phyloP scores from a whole-genome alignment of 2,797 vertebrate genomes.

The Bradypodion ventrale region DNA sequence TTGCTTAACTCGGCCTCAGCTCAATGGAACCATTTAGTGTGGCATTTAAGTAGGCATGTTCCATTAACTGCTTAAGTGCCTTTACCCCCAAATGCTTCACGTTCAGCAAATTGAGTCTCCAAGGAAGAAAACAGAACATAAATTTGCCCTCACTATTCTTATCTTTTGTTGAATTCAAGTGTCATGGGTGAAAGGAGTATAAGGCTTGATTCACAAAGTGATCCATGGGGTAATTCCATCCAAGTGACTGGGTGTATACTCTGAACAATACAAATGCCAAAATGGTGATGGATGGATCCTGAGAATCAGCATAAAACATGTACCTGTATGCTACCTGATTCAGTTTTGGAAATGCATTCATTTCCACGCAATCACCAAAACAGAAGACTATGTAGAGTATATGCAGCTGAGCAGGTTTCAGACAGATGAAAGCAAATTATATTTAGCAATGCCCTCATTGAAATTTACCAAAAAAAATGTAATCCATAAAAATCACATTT shows the following conservation, averaged over 20 bases:
- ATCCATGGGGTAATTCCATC: not conserved
- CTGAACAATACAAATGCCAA: not conserved
- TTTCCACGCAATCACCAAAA: not conserved
- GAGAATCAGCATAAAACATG: not conserved
- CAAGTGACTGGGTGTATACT: not conserved
- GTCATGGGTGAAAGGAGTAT: not conserved
- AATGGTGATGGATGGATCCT: not conserved
- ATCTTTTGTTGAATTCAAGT: not conserved
- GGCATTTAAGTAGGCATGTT: not conserved
- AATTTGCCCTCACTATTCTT: not conserved
- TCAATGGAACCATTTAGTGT: not conserved
- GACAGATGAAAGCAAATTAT: not conserved
- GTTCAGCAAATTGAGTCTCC: constrained; percentile 6
- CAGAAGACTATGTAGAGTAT: not conserved
- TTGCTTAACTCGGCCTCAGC: not conserved
- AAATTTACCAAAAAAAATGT: no score
- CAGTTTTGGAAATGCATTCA: not conserved
- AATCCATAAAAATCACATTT: no score
- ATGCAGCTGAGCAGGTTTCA: not conserved
- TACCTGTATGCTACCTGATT: not conserved
- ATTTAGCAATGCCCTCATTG: no score
- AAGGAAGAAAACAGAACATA: constrained; percentile 6
- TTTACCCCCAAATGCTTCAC: not conserved
- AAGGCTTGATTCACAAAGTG: not conserved
- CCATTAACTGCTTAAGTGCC: not conserved